Evolutionary conservation across 2,888 invertebrate species (phyloP), one percentile per base, ranked within the genome.

Genomic region (Cartodere bifasciata): DNA sequence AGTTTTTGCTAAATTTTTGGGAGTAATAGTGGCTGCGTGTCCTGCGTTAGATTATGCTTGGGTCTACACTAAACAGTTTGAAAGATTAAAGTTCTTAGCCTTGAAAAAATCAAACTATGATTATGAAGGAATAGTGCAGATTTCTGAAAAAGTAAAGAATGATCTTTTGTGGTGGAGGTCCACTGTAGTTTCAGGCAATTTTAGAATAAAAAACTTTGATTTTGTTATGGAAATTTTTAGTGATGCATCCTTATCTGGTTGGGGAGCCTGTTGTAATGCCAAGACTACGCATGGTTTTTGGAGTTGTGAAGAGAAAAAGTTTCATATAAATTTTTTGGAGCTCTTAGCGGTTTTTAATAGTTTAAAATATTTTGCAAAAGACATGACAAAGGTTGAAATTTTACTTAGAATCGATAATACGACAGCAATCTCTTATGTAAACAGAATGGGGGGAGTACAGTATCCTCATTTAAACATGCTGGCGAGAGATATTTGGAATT

Each of bases 321-420:
- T 28, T 9, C 28, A 28, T 16, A 28, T 28, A 16, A 44, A 45
- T 29, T 40, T 31, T 10, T 7, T 41, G 1, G 42, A 44, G 16
- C 25, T 45, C 15, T 5, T 31, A 12, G 41, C 42, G 3, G 36
- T 31, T 1, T 40, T 32, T 14, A 36, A 39, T 12, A 40, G 35
- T 0, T 10, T 45, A 1, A 36, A 43, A 23, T 38, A 35, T 34
- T 45, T 42, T 13, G 38, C 36, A 3, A 12, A 20, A 3, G 11
- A 44, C 2, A 12, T 32, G 28, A 14, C 7, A 1, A 5, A 38
- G 3, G 37, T 35, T 25, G 36, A 44, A 16, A 34, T 46, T 7
- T 28, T 46, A 1, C 20, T 45, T 16, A 32, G 44, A 21, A 28
- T 39, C 2, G 45, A 45, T 30, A 45, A 45, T 17, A 46, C 36